Base-by-base conservation (phyloP, 1,140 invertebrate species). In the Psix sp. region DNA sequence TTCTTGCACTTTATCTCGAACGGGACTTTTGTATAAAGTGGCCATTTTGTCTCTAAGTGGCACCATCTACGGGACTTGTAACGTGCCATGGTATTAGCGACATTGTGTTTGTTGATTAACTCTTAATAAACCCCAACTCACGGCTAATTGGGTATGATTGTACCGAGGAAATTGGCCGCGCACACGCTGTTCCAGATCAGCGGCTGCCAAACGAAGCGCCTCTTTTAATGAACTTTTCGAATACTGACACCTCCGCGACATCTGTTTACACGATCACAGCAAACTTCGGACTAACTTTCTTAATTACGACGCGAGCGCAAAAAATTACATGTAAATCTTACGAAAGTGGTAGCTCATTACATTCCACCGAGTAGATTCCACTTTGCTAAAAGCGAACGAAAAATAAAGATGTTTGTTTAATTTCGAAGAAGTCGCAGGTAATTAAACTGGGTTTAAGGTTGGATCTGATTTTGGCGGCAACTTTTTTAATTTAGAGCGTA, bases 81-180 rank as follows among this genome's bases (percentile, higher is more conserved):
- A 3, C 35, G 36, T 13, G 36, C 42, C 51, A 24, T 26, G n/a
- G 26, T 36, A 65, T 67, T 35, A 49, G 38, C 46, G 18, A 59
- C 54, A 68, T 54, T 68, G 54, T 59, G 52, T 52, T 59, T 60
- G 54, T 52, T 68, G 46, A 52, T 68, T 52, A 60, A 54, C 56
- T 70, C 66, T 59, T 70, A 70, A 70, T 60, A 70, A 52, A 13
- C 38, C 29, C 31, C 21, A 59, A 46, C 46, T 51, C 31, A 45
- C 38, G 40, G 48, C 54, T 70, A 70, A 70, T 70, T 70, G 48
- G 56, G 40, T 40, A 60, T 39, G 56, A 70, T 60, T 60, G 46
- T 54, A 49, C 40, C 35, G 24, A 31, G 45, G 24, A 71, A 71
- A 62, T 46, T 48, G 40, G 40, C 29, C 38, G 24, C 48, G 54